Conservation (phyloP, 2,113 vertebrate species). For the Rhodinocichla rosea region DNA sequence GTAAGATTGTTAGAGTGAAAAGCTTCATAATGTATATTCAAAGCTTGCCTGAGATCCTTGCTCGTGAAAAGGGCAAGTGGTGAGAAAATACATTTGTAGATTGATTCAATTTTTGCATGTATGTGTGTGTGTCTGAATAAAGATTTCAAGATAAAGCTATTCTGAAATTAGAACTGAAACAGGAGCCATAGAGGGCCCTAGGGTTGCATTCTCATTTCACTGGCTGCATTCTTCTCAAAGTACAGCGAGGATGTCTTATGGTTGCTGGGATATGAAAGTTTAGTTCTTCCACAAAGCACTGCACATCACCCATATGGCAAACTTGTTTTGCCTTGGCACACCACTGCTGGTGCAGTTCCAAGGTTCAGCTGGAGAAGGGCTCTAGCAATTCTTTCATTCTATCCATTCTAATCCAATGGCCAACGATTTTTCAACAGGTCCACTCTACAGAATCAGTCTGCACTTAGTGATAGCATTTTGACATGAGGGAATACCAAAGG, state of each 20-base stretch:
- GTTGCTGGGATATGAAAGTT: neutral
- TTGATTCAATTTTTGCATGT: neutral
- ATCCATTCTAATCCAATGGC: neutral
- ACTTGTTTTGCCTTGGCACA: neutral
- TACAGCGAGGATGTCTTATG: neutral
- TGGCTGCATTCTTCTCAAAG: neutral
- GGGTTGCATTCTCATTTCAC: neutral
- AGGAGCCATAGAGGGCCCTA: neutral
- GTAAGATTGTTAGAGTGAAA: neutral
- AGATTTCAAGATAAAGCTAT: neutral
- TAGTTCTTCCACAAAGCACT: neutral
- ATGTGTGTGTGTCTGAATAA: neutral
- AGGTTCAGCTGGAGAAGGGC: neutral
- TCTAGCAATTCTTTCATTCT: neutral
- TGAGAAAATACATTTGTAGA: neutral
- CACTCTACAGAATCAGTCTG: neutral
- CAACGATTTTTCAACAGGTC: neutral
- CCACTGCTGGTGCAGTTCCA: neutral
- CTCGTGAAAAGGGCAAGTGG: neutral
- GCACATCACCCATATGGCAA: neutral
- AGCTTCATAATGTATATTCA: neutral
- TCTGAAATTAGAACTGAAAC: constrained; percentile 37
- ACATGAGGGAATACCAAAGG: neutral
- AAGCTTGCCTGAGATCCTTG: neutral
- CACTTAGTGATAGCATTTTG: neutral